phyloP scores from a whole-genome alignment of 1,140 invertebrate genomes.

The Tigriopus japonicus region DNA sequence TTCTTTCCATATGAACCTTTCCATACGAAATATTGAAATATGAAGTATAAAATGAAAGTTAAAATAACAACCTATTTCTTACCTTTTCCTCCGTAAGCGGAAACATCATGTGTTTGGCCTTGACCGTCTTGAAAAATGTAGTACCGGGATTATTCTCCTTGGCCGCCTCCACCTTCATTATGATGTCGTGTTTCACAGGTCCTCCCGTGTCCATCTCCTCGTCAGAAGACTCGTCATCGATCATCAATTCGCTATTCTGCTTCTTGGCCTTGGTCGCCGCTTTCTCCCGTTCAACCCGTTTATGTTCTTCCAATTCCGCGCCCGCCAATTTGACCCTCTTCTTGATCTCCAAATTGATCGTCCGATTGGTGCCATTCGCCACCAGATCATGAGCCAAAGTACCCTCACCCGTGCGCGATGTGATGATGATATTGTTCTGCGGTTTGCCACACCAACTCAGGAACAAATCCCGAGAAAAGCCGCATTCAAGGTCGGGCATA shows the following conservation, averaged over 20 bases:
- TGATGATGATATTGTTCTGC: constrained; percentile 88
- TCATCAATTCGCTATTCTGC: constrained; percentile 36
- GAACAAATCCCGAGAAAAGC: constrained; percentile 88
- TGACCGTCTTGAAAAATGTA: constrained; percentile 69
- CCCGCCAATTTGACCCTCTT: constrained; percentile 59
- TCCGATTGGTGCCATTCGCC: constrained; percentile 52
- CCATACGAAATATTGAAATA: no score
- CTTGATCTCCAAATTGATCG: constrained; percentile 48
- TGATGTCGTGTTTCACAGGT: constrained; percentile 53
- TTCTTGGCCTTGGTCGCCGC: constrained; percentile 18
- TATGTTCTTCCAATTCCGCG: constrained; percentile 70
- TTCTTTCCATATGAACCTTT: no score
- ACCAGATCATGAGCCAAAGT: constrained; percentile 70
- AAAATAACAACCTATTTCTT: no score
- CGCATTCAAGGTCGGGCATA: constrained; percentile 83
- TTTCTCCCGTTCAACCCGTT: constrained; percentile 39
- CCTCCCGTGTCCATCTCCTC: constrained; percentile 52
- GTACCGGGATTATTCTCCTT: constrained; percentile 8
- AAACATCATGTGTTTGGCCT: constrained; percentile 90
- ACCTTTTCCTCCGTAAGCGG: constrained; percentile 82
- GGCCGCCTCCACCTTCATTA: constrained; percentile 52
- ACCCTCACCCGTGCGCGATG: constrained; percentile 42
- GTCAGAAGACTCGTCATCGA: constrained; percentile 47
- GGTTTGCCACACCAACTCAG: constrained; percentile 77
- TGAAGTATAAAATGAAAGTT: no score